Percentiles rank a stretch among this genome's conserved stretches.
These are phyloP conservation scores for Tenthredo notha DNA, from an alignment of 2,888 invertebrate genomes.

Conservation along the genomic window DNA sequence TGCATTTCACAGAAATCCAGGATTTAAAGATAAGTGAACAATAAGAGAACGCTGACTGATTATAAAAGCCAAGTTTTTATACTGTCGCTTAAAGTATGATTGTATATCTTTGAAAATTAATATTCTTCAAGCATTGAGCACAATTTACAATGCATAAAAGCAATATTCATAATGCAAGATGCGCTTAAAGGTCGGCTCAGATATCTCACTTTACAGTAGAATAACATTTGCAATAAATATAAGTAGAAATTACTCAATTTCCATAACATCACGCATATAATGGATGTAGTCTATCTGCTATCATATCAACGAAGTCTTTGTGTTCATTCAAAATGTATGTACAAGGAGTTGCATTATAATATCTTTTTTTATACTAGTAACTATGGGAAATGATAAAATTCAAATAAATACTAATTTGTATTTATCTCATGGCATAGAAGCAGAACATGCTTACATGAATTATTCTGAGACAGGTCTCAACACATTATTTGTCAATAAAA, in stretches of 20 bases:
- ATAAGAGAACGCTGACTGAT: neutral
- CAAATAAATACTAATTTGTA: neutral
- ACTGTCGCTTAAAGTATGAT: neutral
- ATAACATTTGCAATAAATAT: slow-evolving; percentile 17
- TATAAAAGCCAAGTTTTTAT: neutral
- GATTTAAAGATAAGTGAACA: neutral
- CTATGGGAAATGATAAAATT: neutral
- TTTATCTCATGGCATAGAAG: neutral
- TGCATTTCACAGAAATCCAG: neutral
- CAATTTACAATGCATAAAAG: neutral
- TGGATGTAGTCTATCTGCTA: neutral
- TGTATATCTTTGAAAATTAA: neutral
- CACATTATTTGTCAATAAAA: neutral
- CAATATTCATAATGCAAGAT: neutral
- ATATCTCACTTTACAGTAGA: neutral
- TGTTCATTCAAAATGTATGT: neutral
- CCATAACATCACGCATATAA: neutral
- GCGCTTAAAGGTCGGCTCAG: neutral
- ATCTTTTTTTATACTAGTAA: neutral
- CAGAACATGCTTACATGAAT: neutral
- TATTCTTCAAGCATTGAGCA: slow-evolving; percentile 4
- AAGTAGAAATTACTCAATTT: slow-evolving; percentile 19
- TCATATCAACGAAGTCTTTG: neutral
- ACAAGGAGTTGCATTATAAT: neutral
- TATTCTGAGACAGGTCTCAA: neutral